phyloP scores from a whole-genome alignment of 2,888 invertebrate genomes.

The Epinotia nisella region DNA sequence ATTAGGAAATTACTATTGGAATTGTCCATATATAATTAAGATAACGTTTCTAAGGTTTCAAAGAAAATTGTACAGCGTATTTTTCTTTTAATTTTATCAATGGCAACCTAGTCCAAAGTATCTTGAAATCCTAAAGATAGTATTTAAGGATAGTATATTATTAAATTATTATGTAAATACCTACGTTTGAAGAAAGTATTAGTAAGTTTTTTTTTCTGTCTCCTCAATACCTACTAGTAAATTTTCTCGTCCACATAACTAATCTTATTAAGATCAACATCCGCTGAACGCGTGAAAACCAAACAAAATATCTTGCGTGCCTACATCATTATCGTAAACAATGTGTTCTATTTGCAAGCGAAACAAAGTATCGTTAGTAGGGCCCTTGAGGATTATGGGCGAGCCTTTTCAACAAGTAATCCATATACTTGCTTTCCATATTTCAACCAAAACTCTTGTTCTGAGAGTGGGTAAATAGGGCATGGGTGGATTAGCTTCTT shows the following conservation, averaged over 20 bases:
- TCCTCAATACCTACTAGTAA: neutral
- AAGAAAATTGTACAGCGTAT: too few relatives aligned
- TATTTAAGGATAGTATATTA: too few relatives aligned
- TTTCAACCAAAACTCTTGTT: conserved; percentile 19
- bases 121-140: too few relatives aligned
- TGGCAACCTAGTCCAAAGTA: too few relatives aligned
- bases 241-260: neutral
- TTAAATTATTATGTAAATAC: too few relatives aligned
- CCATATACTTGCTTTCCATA: conserved; percentile 27
- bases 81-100: too few relatives aligned
- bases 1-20: too few relatives aligned
- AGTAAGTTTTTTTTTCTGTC: too few relatives aligned
- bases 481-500: conserved; percentile 13
- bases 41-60: too few relatives aligned
- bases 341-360: conserved; percentile 18
- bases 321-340: conserved; percentile 28
- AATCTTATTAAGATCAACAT: neutral
- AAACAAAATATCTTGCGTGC: conserved; percentile 11
- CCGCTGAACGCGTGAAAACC: neutral
- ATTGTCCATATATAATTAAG: too few relatives aligned
- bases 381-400: conserved; percentile 35
- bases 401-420: conserved; percentile 33
- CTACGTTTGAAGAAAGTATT: too few relatives aligned
- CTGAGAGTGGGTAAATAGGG: conserved; percentile 12
- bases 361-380: conserved; percentile 31